Base-by-base conservation (phyloP, 1,140 invertebrate genomes). In the Sarcophaga peregrina region DNA sequence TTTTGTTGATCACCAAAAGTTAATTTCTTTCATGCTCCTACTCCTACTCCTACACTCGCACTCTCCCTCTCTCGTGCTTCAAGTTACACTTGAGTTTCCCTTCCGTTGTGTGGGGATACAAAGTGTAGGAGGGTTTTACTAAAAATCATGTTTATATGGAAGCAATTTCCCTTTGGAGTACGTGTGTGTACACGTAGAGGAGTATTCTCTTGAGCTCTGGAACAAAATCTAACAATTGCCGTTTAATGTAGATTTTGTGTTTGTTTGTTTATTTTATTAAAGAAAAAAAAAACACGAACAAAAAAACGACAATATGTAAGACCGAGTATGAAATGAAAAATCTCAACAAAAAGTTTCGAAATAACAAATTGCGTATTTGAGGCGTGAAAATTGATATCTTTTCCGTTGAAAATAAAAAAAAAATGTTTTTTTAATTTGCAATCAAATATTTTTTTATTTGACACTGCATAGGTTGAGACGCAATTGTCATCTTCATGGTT, bases 221-320 rank as follows among this genome's bases (percentile, higher is more conserved):
- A 37, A 37, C 25, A 58, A 58, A n/a, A 58, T 58, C 10, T 0
- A 68, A 25, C 62, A 68, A 68, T 68, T 68, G 62, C 17, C 25
- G 62, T 68, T 68, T 68, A 68, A 68, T 68, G 62, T 68, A 68
- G n/a, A 68, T 68, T 68, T 68, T 68, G 62, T 68, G 62, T 68
- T 20, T 52, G 48, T 50, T 50, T 50, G 62, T 68, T 68, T 68
- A 68, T 37, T 37, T 37, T 1, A 37, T 68, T 68, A 68, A 68
- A 68, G 20, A 58, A 8, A 7, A 1, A 3, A 68, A 68, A 25
- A 25, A n/a, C n/a, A n/a, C n/a, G n/a, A n/a, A n/a, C n/a, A 68
- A 68, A 68, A 58, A 58, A 4, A 58, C 25, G 25, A 37, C 25
- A 37, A 2, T n/a, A n/a, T n/a, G n/a, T 37, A 37, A 58, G 15